Conservation (phyloP, 2,888 invertebrate genomes). For the Amitus sp. region DNA sequence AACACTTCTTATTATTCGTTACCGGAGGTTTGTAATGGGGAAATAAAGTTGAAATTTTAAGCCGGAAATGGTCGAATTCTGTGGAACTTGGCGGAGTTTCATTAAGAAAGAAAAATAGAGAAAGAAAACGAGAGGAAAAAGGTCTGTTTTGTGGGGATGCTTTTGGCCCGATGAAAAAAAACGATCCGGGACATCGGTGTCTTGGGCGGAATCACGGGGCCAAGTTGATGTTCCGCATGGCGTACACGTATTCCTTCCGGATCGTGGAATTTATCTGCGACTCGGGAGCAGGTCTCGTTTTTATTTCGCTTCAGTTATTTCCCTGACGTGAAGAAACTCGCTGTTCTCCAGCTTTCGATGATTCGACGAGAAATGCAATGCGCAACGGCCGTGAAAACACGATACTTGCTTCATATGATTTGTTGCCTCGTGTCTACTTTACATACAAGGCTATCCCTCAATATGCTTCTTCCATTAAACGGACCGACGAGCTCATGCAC, state of each 20-base stretch:
- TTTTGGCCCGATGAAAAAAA: slow-evolving; percentile 21
- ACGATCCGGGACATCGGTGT: slow-evolving; percentile 27
- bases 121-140: no score
- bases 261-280: slow-evolving; percentile 47
- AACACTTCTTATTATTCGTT: no score
- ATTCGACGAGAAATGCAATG: slow-evolving; percentile 35
- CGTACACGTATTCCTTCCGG: slow-evolving; percentile 48
- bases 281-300: slow-evolving; percentile 38
- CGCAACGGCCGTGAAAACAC: slow-evolving; percentile 32
- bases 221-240: slow-evolving; percentile 44
- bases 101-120: no score
- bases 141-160: slow-evolving; percentile 18
- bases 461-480: slow-evolving; percentile 7
- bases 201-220: slow-evolving; percentile 35
- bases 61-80: no score
- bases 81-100: no score
- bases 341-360: slow-evolving; percentile 38
- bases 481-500: neutral
- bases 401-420: slow-evolving; percentile 21
- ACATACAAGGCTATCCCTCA: slow-evolving; percentile 13
- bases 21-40: no score
- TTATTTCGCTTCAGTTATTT: slow-evolving; percentile 42
- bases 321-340: slow-evolving; percentile 32
- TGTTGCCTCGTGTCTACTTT: slow-evolving; percentile 15
- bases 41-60: no score